A percentile compares a stretch with the other conserved stretches of the same genome.
phyloP scores from a whole-genome alignment of 2,113 vertebrate genomes.

The Hemiscyllium ocellatum region DNA sequence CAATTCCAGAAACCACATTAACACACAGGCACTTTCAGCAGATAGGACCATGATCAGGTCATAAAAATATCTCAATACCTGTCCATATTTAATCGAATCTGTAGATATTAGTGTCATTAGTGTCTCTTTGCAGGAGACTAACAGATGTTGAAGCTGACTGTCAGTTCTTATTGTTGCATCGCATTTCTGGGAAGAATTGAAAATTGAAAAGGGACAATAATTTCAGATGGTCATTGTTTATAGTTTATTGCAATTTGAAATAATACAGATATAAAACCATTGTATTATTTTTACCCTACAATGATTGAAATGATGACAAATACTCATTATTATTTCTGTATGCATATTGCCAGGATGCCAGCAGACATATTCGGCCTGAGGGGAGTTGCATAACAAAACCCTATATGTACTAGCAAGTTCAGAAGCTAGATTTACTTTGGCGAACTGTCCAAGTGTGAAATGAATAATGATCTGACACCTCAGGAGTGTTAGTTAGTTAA shows the following conservation, averaged over 20 bases:
- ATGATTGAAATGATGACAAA: neutral
- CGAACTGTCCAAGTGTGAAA: constrained; percentile 36
- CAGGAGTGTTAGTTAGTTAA: constrained; percentile 19
- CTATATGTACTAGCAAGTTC: neutral
- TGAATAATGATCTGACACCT: constrained; percentile 35
- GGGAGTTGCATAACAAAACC: constrained; percentile 4
- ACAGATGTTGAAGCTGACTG: neutral
- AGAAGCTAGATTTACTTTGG: constrained; percentile 1
- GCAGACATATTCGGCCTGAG: neutral
- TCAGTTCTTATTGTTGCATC: constrained; percentile 4
- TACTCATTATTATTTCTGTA: neutral
- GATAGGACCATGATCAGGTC: constrained; percentile 2
- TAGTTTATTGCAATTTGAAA: neutral
- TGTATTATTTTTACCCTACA: neutral
- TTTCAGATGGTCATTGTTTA: neutral
- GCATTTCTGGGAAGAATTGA: neutral
- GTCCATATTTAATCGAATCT: neutral
- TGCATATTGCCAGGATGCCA: neutral
- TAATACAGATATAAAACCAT: too few species aligned
- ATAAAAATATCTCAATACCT: neutral
- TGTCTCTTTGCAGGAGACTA: neutral
- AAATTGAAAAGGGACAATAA: neutral
- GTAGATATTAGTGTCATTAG: neutral
- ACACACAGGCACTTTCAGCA: neutral
- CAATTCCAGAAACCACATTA: neutral